A percentile compares a stretch with the other conserved stretches of the same genome.
Evolutionary conservation across 2,888 invertebrate species (phyloP).

Genomic region (Creontiades dilutus): DNA sequence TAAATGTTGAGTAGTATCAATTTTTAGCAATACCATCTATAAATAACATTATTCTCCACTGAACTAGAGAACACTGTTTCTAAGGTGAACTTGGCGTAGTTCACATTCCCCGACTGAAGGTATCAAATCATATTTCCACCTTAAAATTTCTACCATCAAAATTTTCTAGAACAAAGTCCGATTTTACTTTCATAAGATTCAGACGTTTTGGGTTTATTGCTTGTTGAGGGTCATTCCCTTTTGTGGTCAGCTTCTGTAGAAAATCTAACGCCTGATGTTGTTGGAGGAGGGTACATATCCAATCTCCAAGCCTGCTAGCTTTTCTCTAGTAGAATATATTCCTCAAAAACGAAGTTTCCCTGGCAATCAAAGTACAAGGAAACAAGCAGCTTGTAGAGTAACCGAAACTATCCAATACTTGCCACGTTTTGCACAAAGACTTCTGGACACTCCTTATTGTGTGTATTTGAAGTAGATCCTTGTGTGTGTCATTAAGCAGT

Average conservation of each 20-base stretch:
- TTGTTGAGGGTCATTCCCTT: not conserved
- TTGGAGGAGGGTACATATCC: not conserved
- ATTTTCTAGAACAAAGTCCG: slow-evolving; percentile 28
- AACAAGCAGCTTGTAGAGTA: not conserved
- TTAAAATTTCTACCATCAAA: slow-evolving; percentile 26
- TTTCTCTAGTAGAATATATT: slow-evolving; percentile 14
- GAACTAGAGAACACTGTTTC: too few relatives aligned
- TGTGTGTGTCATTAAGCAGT: too few relatives aligned
- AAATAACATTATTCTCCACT: too few relatives aligned
- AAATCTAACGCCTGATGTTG: not conserved
- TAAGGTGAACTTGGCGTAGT: slow-evolving; percentile 23
- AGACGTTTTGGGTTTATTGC: not conserved
- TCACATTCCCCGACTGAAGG: slow-evolving; percentile 29
- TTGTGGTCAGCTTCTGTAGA: not conserved
- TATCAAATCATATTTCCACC: slow-evolving; percentile 11
- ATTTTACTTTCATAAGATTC: slow-evolving; percentile 13
- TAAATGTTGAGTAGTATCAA: too few relatives aligned
- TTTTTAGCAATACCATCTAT: too few relatives aligned
- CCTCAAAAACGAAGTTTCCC: slow-evolving; percentile 36
- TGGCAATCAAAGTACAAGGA: slow-evolving; percentile 9
- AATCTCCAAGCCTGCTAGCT: not conserved
- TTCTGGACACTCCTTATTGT: too few relatives aligned
- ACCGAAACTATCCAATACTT: too few relatives aligned
- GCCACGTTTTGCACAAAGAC: too few relatives aligned
- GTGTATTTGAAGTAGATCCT: too few relatives aligned